Evolutionary conservation across 2,797 vertebrate genomes (phyloP).

Genomic region (Gadopsis bispinosus): DNA sequence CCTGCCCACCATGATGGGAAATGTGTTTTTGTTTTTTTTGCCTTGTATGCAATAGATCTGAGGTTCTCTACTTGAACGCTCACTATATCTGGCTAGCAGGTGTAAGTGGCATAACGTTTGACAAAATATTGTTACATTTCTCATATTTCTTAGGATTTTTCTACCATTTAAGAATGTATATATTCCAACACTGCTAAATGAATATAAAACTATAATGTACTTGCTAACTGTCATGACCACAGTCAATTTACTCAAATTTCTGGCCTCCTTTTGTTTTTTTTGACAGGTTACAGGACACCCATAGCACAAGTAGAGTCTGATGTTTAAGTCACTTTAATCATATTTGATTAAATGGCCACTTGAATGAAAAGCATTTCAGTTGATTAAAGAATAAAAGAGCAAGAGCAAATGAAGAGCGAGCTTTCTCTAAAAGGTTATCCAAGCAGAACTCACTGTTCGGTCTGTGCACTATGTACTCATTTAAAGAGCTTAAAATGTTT

Average conservation of each 20-base stretch:
- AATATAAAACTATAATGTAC: not conserved
- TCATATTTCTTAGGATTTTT: not conserved
- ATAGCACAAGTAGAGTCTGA: constrained; percentile 31
- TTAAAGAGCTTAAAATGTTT: constrained; percentile 28
- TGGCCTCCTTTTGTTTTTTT: not conserved
- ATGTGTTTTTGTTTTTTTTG: constrained; percentile 59
- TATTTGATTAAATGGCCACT: constrained; percentile 67
- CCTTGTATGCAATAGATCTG: constrained; percentile 36
- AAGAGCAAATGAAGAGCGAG: constrained; percentile 67
- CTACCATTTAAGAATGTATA: not conserved
- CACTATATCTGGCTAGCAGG: constrained; percentile 18
- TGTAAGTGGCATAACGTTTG: not conserved
- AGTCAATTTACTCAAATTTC: constrained; percentile 2
- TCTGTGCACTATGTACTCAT: constrained; percentile 13
- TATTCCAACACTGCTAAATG: not conserved
- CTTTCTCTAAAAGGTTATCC: constrained; percentile 63
- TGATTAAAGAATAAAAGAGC: constrained; percentile 66
- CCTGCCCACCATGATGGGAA: constrained; percentile 56
- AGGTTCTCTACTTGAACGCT: constrained; percentile 23
- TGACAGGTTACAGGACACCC: constrained; percentile 35
- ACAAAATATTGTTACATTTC: not conserved
- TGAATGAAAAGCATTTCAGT: constrained; percentile 64
- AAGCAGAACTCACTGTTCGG: constrained; percentile 48
- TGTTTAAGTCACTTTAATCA: constrained; percentile 47
- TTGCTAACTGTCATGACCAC: not conserved